phyloP scores from a whole-genome alignment of 2,888 invertebrate genomes.

The Leucophenga montana region DNA sequence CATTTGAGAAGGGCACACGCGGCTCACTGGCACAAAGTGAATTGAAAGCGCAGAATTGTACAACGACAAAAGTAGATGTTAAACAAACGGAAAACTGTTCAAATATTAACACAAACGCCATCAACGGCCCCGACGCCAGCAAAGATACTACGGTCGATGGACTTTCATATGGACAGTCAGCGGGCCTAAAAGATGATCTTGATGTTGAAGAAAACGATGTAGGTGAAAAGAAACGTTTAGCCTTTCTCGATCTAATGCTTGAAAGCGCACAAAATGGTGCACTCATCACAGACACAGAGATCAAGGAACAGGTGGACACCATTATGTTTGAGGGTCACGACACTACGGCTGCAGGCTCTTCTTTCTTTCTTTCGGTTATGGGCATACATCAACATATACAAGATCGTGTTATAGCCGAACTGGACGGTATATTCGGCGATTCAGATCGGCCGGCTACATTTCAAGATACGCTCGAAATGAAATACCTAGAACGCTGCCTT shows the following conservation, averaged over 20 bases:
- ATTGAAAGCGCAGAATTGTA: conserved; percentile 38
- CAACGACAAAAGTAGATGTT: conserved; percentile 6
- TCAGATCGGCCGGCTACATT: conserved; percentile 84
- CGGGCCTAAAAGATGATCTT: conserved; percentile 85
- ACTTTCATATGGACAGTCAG: conserved; percentile 81
- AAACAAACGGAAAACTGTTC: conserved; percentile 21
- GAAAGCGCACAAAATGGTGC: conserved; percentile 84
- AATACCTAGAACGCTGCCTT: conserved; percentile 85
- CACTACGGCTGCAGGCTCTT: conserved; percentile 87
- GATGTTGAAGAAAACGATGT: conserved; percentile 86
- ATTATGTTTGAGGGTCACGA: conserved; percentile 93
- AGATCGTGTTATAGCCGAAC: conserved; percentile 81
- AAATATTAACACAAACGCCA: no score
- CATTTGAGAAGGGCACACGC: conserved; percentile 79
- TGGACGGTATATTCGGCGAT: conserved; percentile 84
- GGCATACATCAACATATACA: conserved; percentile 84
- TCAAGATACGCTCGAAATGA: conserved; percentile 89
- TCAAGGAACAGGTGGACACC: conserved; percentile 88
- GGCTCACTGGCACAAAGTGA: conserved; percentile 69
- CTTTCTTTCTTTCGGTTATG: conserved; percentile 86
- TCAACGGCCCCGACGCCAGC: no score
- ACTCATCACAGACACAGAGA: conserved; percentile 83
- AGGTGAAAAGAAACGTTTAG: conserved; percentile 86
- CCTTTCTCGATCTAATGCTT: conserved; percentile 89
- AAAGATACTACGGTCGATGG: conserved; percentile 76